Conservation (phyloP, 2,113 vertebrate genomes). For the Malurus elegans region DNA sequence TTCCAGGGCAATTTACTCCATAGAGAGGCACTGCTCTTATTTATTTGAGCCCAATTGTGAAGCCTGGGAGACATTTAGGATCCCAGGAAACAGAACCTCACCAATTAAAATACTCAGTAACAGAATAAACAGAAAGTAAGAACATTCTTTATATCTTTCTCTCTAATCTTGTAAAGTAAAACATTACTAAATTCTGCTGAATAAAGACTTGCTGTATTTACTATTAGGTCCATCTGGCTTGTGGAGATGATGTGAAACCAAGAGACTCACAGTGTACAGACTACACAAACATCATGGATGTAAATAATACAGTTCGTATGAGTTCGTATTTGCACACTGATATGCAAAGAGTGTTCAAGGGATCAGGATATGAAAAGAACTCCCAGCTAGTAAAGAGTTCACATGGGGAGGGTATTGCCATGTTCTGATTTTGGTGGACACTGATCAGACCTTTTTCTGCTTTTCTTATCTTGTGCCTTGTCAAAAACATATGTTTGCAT, state of each 20-base stretch:
- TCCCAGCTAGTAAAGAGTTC: neutral
- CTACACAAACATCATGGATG: neutral
- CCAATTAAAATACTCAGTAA: neutral
- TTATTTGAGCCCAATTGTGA: neutral
- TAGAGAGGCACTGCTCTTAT: neutral
- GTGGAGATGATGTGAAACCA: neutral
- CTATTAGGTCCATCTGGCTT: neutral
- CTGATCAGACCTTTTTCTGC: neutral
- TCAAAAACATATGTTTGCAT: neutral
- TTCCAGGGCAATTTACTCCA: neutral
- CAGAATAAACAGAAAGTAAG: neutral
- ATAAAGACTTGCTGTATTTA: neutral
- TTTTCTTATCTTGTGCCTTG: neutral
- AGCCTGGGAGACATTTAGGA: neutral
- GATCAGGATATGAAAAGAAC: neutral
- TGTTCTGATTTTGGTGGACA: fast-evolving
- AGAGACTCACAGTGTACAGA: neutral
- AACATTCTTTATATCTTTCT: fast-evolving
- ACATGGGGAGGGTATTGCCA: neutral
- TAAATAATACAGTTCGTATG: neutral
- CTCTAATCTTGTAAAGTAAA: neutral
- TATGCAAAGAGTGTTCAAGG: neutral
- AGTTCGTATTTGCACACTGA: neutral
- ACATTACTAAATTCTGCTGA: neutral
- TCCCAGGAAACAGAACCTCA: neutral